Evolutionary conservation across 2,888 invertebrate species (phyloP).

Genomic region (Watsonalla binaria): DNA sequence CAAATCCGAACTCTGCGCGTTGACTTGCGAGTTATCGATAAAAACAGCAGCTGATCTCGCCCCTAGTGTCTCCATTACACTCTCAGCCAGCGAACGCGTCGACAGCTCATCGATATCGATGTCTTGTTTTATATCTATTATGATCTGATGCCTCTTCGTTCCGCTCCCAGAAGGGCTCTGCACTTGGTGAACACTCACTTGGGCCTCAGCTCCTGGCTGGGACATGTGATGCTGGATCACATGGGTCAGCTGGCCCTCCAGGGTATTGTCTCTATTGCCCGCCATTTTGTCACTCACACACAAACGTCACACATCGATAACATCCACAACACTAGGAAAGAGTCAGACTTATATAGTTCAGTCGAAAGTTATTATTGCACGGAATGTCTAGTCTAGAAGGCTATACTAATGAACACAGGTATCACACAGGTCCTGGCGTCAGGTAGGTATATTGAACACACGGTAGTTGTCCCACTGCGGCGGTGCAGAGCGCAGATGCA

Average conservation of each 20-base stretch:
- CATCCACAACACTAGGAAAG: constrained; percentile 19
- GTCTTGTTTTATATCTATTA: constrained; percentile 74
- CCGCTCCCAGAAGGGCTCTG: constrained; percentile 61
- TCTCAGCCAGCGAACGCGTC: constrained; percentile 69
- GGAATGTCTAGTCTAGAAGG: constrained; percentile 31
- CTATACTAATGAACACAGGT: constrained; percentile 69
- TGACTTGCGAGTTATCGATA: constrained; percentile 62
- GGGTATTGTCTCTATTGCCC: constrained; percentile 45
- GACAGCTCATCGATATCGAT: constrained; percentile 72
- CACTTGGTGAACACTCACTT: constrained; percentile 71
- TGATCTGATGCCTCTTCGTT: constrained; percentile 69
- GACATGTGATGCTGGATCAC: constrained; percentile 69
- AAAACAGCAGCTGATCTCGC: constrained; percentile 70
- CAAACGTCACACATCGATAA: constrained; percentile 6
- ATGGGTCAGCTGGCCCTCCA: constrained; percentile 65
- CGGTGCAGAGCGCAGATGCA: constrained; percentile 61
- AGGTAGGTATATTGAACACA: constrained; percentile 41
- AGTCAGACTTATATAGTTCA: constrained; percentile 56
- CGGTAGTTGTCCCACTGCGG: constrained; percentile 30
- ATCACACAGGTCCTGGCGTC: constrained; percentile 45
- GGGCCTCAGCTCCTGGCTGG: constrained; percentile 58
- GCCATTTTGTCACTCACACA: constrained; percentile 45
- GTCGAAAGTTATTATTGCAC: constrained; percentile 49
- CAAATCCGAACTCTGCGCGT: constrained; percentile 55
- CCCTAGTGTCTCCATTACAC: constrained; percentile 72